Conservation (phyloP, 2,888 invertebrate species). For the Eugnorisma glareosa region DNA sequence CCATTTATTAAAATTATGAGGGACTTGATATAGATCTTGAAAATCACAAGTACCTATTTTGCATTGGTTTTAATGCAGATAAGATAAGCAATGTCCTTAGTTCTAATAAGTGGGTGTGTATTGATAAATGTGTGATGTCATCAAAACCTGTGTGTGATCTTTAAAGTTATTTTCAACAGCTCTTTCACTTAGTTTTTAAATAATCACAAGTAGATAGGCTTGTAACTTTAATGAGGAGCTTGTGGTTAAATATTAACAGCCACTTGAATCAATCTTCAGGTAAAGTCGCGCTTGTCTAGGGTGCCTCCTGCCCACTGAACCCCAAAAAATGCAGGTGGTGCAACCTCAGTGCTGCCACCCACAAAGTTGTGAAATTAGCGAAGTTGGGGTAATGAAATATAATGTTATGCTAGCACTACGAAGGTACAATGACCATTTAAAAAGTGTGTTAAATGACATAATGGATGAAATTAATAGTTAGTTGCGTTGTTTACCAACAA, state of each 20-base stretch:
- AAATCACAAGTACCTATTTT: neutral
- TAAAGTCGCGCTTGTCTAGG: no score
- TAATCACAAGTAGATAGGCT: no score
- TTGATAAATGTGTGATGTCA: neutral
- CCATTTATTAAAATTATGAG: neutral
- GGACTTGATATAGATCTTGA: neutral
- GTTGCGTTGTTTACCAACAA: neutral
- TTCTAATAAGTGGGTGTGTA: conserved; percentile 3
- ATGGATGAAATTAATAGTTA: neutral
- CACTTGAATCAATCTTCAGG: no score
- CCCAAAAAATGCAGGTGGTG: no score
- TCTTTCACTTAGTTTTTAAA: no score
- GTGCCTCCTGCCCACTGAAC: no score
- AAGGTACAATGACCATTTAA: neutral
- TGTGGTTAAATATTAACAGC: no score
- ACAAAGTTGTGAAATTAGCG: neutral
- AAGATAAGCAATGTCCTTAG: neutral
- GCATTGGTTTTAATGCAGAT: neutral
- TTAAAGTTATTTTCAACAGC: no score
- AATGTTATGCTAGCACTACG: neutral
- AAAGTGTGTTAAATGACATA: neutral
- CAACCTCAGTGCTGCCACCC: neutral
- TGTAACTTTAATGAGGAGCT: no score
- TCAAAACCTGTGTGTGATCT: neutral
- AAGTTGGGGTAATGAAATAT: neutral